Evolutionary conservation across 1,140 invertebrate genomes (phyloP).

Genomic region (Halyomorpha halys): DNA sequence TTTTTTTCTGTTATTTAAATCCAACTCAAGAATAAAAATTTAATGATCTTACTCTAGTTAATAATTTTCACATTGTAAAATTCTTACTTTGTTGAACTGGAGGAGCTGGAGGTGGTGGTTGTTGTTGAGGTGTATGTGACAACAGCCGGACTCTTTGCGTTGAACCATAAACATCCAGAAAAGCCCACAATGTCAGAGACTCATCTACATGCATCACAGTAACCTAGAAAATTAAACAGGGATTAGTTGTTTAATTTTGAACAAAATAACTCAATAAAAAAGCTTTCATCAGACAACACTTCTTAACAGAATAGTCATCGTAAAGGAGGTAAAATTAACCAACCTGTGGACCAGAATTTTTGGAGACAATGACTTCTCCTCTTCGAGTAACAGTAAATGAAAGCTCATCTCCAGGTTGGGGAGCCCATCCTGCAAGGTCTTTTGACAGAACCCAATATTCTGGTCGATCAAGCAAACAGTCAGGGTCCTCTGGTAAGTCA

Average conservation of each 20-base stretch:
- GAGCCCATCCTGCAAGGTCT: slow-evolving; percentile 67
- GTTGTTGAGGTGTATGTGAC: neutral
- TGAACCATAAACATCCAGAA: slow-evolving; percentile 91
- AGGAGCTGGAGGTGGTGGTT: neutral
- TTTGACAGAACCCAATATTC: slow-evolving; percentile 96
- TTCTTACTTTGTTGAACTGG: slow-evolving; percentile 12
- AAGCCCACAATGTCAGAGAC: slow-evolving; percentile 79
- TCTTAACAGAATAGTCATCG: too few species aligned
- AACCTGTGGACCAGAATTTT: slow-evolving; percentile 59
- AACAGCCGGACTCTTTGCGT: slow-evolving; percentile 64
- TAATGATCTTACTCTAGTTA: too few species aligned
- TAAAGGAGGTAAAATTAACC: neutral
- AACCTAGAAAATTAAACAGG: slow-evolving; percentile 32
- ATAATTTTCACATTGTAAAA: too few species aligned
- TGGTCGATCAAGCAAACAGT: slow-evolving; percentile 80
- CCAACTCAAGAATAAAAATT: too few species aligned
- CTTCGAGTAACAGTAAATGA: slow-evolving; percentile 72
- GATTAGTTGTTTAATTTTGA: too few species aligned
- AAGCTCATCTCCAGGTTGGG: slow-evolving; percentile 79
- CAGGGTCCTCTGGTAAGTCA: slow-evolving; percentile 86
- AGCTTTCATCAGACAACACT: too few species aligned
- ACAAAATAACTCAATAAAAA: too few species aligned
- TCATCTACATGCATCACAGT: slow-evolving; percentile 88
- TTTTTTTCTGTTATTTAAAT: too few species aligned
- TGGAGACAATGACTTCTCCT: slow-evolving; percentile 80